Base-by-base conservation (phyloP, 1,140 invertebrate species). In the Rhopalosiphum padi region DNA sequence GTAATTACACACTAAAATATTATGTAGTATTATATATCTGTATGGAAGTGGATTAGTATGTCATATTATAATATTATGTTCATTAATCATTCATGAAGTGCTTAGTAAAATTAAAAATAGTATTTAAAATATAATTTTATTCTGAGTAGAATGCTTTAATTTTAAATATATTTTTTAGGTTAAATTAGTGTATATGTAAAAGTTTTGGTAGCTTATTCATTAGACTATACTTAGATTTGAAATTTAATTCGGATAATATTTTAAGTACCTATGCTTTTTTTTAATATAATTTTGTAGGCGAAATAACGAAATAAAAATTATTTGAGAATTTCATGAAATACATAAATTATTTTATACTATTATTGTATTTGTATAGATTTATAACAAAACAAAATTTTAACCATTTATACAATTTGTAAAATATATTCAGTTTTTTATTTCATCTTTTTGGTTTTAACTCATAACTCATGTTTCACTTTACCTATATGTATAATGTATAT, bases 101-200 rank as follows among this genome's bases (percentile, higher is more conserved):
- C 60, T n/a, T 68, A 68, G 60, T n/a, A 68, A 68, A n/a, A 68
- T 68, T 68, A 68, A 68, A 68, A 68, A 68, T 68, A 68, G 60
- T n/a, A 30, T 68, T 68, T 68, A 68, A 68, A 68, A 68, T n/a
- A 68, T 68, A 68, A 25, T 68, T 68, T n/a, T 68, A 68, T n/a
- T 68, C 30, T 68, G 60, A 30, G 30, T 6, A 68, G 30, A 60
- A 9, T 30, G 60, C 15, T 68, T 68, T 68, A 68, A 68, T 68
- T 60, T 68, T 68, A 68, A n/a, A 68, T 68, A 3, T 68, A 15
- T n/a, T 68, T 60, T 68, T 68, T 68, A n/a, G 30, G 11, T 4
- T 68, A 68, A 68, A 68, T 68, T 30, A n/a, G 60, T 68, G 9
- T 68, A 25, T 60, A 68, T 68, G 30, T 2, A 30, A 68, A 68